Base-by-base conservation (phyloP, 2,797 vertebrate species). In the Chelonia mydas region DNA sequence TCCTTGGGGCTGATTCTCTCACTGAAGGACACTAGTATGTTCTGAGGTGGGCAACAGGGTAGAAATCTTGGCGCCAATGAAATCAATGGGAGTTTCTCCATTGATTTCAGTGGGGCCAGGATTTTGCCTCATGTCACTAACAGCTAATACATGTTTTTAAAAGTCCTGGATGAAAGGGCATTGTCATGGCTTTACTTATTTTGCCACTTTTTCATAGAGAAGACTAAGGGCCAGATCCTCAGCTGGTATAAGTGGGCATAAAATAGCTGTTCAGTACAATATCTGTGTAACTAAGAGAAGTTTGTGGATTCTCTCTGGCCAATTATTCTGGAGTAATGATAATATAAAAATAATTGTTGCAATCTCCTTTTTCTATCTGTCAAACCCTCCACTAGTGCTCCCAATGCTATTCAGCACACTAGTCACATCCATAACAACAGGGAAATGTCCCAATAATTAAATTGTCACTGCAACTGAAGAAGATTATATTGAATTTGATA, bases 231-330 rank as follows among this genome's bases (percentile, higher is more conserved):
- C 5, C 23, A 83, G 51, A 76, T 0, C 1, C 23, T 94, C 81
- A 89, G 81, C 84, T 12, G 0, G 65, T 37, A n/a, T 37, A 68
- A 68, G 65, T 68, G 65, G n/a, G 17, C 16, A 37, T 21, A 37
- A 65, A 65, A 37, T 37, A 37, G 9, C 7, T 37, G 10, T 68
- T 37, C n/a, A 37, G n/a, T 37, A 11, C 65, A 37, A 37, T 37
- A 37, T 21, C 65, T 37, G 33, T 37, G n/a, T 68, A 68, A 68
- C 65, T n/a, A 10, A 68, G 16, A 37, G 65, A 68, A 17, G 51
- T 2, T 53, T 54, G 0, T 87, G 80, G 21, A 5, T 2, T 1
- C 0, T 21, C 45, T 51, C 76, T 65, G 5, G 7, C 1, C 1
- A 79, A 28, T 83, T 92, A 0, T 90, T 94, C 54, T 28, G 33